phyloP scores from a whole-genome alignment of 2,888 invertebrate species.

The Temnothorax unifasciatus region DNA sequence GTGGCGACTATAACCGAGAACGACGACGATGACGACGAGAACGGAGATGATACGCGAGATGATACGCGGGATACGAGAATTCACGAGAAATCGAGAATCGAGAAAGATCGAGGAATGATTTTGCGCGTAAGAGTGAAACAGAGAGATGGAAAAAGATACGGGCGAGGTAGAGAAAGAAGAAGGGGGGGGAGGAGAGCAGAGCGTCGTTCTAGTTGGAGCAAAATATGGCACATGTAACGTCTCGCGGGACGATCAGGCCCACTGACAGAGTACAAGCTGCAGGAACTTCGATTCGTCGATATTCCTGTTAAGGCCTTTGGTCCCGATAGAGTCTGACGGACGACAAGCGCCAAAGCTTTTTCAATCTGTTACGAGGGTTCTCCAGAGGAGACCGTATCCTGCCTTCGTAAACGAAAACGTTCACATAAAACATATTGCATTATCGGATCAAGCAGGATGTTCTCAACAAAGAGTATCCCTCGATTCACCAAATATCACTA shows the following conservation, averaged over 20 bases:
- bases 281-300: constrained; percentile 69
- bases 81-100: constrained; percentile 69
- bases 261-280: constrained; percentile 59
- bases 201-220: constrained; percentile 62
- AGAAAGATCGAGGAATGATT: constrained; percentile 46
- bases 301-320: constrained; percentile 55
- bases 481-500: background rate
- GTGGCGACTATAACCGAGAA: constrained; percentile 66
- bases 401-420: constrained; percentile 12
- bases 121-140: constrained; percentile 8
- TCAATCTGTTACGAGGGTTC: constrained; percentile 17
- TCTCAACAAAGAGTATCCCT: background rate
- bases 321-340: constrained; percentile 49
- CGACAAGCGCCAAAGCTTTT: constrained; percentile 46
- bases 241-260: constrained; percentile 65
- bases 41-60: constrained; percentile 54
- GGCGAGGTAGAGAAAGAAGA: background rate
- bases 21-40: constrained; percentile 62
- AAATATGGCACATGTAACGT: constrained; percentile 69
- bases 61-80: constrained; percentile 67
- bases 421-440: background rate
- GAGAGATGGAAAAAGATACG: background rate
- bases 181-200: constrained; percentile 55
- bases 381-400: background rate
- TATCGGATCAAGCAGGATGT: background rate